phyloP scores from a whole-genome alignment of 2,888 invertebrate species.

The Dugesia japonica region DNA sequence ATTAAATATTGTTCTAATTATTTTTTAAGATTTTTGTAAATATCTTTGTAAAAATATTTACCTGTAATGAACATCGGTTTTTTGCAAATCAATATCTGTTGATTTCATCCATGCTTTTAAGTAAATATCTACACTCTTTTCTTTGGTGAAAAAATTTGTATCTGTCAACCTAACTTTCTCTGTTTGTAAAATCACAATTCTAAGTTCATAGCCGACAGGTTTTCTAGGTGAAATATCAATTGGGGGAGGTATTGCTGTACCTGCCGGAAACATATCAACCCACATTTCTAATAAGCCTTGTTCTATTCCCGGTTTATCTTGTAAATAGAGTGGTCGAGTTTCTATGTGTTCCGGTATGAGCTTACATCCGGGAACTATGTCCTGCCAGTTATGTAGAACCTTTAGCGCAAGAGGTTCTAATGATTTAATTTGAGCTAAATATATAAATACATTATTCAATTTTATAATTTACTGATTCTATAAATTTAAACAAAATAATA shows the following conservation, averaged over 20 bases:
- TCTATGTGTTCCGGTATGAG: constrained; percentile 44
- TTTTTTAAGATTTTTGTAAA: too few species aligned
- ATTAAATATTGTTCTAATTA: too few species aligned
- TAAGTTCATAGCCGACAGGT: constrained; percentile 58
- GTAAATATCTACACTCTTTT: constrained; percentile 85
- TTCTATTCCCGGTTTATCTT: constrained; percentile 39
- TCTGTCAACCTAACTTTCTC: constrained; percentile 74
- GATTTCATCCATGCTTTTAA: constrained; percentile 58
- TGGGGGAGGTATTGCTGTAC: constrained; percentile 55
- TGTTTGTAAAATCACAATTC: constrained; percentile 73
- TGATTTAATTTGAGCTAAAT: constrained; percentile 14
- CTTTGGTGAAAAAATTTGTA: constrained; percentile 62
- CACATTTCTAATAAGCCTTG: constrained; percentile 69
- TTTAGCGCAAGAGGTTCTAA: constrained; percentile 32
- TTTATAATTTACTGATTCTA: too few species aligned
- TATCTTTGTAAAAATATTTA: constrained; percentile 31
- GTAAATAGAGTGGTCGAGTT: constrained; percentile 38
- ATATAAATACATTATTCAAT: too few species aligned
- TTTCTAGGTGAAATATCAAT: constrained; percentile 60
- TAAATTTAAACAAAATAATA: too few species aligned
- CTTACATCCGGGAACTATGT: not conserved
- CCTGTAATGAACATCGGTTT: constrained; percentile 40
- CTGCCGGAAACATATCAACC: constrained; percentile 79
- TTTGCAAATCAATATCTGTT: constrained; percentile 37
- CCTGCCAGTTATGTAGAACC: constrained; percentile 30